Conservation (phyloP, 2,797 vertebrate genomes). For the Dallia pectoralis region DNA sequence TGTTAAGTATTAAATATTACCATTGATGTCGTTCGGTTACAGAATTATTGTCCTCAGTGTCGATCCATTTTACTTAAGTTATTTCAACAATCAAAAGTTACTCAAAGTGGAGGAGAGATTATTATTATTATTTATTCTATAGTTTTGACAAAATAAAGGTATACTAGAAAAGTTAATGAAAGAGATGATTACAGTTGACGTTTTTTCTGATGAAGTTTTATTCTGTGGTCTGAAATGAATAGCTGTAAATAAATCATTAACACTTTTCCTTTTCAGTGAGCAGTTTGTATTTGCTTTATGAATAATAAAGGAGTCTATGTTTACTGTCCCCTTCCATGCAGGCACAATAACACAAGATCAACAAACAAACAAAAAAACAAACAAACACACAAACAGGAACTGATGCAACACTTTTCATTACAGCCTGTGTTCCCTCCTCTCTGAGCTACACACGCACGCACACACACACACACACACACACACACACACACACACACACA, state of each 20-base stretch:
- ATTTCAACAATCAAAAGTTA: too few relatives aligned
- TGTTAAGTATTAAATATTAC: too few relatives aligned
- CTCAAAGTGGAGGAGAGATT: too few relatives aligned
- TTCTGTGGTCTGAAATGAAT: slow-evolving; percentile 67
- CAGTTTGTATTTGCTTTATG: slow-evolving; percentile 79
- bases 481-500: not conserved
- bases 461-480: slow-evolving; percentile 5
- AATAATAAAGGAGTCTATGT: slow-evolving; percentile 84
- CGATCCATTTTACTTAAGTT: too few relatives aligned
- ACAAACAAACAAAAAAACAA: slow-evolving; percentile 22
- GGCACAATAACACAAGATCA: slow-evolving; percentile 15
- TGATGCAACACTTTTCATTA: slow-evolving; percentile 70
- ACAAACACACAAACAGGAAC: slow-evolving; percentile 17
- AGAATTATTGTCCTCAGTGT: too few relatives aligned
- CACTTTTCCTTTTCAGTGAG: slow-evolving; percentile 72
- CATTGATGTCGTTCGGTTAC: too few relatives aligned
- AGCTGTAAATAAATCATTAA: slow-evolving; percentile 84
- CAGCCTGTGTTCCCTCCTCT: slow-evolving; percentile 39
- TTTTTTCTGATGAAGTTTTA: slow-evolving; percentile 27
- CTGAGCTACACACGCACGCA: slow-evolving; percentile 20
- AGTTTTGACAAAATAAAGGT: not conserved
- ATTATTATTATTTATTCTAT: too few relatives aligned
- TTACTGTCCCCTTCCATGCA: slow-evolving; percentile 64
- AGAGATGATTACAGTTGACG: not conserved
- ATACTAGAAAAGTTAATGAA: not conserved